Evolutionary conservation across 53 echinoderm and acorn worm genomes (phyloP).

Genomic region (Crossaster papposus): DNA sequence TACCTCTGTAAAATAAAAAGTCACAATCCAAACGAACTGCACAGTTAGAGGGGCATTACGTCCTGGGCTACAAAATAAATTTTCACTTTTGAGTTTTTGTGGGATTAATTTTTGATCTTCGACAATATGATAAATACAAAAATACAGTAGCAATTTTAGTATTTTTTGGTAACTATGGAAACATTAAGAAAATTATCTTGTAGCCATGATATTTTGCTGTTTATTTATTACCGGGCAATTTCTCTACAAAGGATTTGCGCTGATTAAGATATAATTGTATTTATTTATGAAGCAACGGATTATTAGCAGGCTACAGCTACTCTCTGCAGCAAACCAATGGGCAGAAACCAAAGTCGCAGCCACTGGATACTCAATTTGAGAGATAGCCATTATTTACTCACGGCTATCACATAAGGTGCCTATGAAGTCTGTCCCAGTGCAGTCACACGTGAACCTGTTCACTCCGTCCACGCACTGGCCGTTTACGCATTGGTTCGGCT

Average conservation of each 20-base stretch:
- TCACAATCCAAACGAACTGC: not conserved
- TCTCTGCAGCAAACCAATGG: not conserved
- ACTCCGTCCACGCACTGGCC: slow-evolving; percentile 1
- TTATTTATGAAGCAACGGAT: not conserved
- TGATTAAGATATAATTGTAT: too few species aligned
- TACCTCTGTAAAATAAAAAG: not conserved
- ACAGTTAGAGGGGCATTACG: too few species aligned
- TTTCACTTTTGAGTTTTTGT: too few species aligned
- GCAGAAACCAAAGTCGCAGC: not conserved
- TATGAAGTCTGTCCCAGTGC: not conserved
- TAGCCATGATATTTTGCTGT: too few species aligned
- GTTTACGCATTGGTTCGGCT: not conserved
- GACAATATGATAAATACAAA: too few species aligned
- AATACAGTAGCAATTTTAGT: too few species aligned
- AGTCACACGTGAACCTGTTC: slow-evolving; percentile 23
- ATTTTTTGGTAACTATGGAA: too few species aligned
- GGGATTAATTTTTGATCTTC: too few species aligned
- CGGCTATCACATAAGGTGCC: slow-evolving; percentile 15
- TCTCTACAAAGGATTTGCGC: too few species aligned
- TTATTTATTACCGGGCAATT: too few species aligned
- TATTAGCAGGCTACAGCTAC: not conserved
- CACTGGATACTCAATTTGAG: not conserved
- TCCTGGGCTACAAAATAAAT: too few species aligned
- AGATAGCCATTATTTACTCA: not conserved
- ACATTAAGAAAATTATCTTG: too few species aligned